These are phyloP conservation scores for Geotrupes spiniger DNA, from an alignment of 2,888 invertebrate species.

Conservation along the genomic window DNA sequence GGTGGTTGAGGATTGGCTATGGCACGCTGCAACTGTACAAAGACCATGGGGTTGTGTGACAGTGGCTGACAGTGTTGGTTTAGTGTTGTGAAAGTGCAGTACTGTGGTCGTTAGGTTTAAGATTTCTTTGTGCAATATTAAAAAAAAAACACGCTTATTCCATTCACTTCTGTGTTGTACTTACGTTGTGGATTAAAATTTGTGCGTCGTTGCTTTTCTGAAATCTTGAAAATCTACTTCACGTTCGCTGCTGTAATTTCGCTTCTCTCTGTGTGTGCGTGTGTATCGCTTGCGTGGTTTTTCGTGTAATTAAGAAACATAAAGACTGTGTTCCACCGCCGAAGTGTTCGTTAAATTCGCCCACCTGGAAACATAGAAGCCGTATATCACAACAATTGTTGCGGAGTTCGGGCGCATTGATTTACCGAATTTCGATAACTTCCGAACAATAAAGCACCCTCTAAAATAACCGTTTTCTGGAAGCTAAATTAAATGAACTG, in stretches of 20 bases:
- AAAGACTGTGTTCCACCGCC: conserved; percentile 29
- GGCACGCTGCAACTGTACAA: conserved; percentile 46
- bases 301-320: conserved; percentile 9
- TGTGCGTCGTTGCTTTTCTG: too few relatives aligned
- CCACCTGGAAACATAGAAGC: conserved; percentile 12
- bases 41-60: conserved; percentile 41
- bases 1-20: conserved; percentile 45
- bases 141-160: conserved; percentile 2
- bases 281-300: conserved; percentile 16
- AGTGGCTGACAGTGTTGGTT: conserved; percentile 47
- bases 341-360: conserved; percentile 23
- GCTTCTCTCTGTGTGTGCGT: conserved; percentile 2
- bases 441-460: conserved; percentile 26
- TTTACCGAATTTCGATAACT: conserved; percentile 25
- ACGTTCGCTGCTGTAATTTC: not conserved
- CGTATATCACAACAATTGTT: conserved; percentile 10
- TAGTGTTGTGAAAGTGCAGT: conserved; percentile 51
- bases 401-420: conserved; percentile 20
- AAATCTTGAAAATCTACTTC: too few relatives aligned
- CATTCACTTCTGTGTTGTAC: not conserved
- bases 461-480: conserved; percentile 19
- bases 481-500: conserved; percentile 29
- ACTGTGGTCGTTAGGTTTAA: conserved; percentile 45
- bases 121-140: conserved; percentile 1
- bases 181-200: not conserved